A percentile compares a stretch with the other conserved stretches of the same genome.
Conservation (phyloP, 2,888 invertebrate genomes). For the Ennomos fuscantarius region DNA sequence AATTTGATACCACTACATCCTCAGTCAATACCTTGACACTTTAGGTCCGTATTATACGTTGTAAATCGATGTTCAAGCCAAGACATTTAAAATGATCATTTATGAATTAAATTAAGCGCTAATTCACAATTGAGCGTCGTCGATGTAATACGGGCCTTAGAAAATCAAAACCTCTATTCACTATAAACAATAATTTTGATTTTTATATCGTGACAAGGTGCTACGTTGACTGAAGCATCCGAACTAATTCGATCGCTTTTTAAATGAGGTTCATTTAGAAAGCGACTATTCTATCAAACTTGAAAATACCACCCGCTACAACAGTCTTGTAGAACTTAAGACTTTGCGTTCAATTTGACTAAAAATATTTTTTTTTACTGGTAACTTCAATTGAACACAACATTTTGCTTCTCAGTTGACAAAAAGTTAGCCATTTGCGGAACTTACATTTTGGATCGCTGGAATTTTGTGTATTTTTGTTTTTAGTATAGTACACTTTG, state of each 20-base stretch:
- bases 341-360: slow-evolving; percentile 18
- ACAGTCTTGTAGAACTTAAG: slow-evolving; percentile 13
- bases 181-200: background rate
- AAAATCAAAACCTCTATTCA: no score
- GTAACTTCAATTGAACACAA: slow-evolving; percentile 14
- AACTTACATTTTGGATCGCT: background rate
- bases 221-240: slow-evolving; percentile 1
- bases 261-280: background rate
- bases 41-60: background rate
- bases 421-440: slow-evolving; percentile 22
- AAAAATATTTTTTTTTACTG: slow-evolving; percentile 7
- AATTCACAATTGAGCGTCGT: no score
- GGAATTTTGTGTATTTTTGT: no score
- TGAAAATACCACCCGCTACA: slow-evolving; percentile 26
- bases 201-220: slow-evolving; percentile 1
- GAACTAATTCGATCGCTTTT: background rate
- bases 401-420: slow-evolving; percentile 20
- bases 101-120: no score
- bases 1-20: slow-evolving; percentile 30
- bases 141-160: no score
- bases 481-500: no score
- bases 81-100: no score
- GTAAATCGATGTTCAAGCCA: no score
- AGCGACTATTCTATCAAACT: background rate
- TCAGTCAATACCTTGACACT: slow-evolving; percentile 22